Conservation (phyloP, 2,888 invertebrate genomes). For the Eupithecia abbreviata region DNA sequence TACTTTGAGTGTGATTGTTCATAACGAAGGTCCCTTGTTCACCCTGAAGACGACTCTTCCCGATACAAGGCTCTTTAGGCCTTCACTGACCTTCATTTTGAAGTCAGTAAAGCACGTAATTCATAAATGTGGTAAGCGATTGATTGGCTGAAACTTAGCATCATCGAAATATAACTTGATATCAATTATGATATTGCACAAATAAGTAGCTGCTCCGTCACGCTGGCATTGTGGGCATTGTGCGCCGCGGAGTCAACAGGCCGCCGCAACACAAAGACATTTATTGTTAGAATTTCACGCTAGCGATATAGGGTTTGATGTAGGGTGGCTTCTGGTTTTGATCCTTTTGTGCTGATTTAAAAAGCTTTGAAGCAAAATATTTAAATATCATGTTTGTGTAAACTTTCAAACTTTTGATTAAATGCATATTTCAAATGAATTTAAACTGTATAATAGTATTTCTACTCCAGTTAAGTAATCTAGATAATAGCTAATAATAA, state of each 20-base stretch:
- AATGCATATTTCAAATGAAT: background rate
- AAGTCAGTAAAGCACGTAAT: too few relatives aligned
- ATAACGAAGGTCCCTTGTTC: too few relatives aligned
- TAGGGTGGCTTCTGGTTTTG: conserved; percentile 49
- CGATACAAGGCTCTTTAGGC: too few relatives aligned
- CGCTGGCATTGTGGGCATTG: conserved; percentile 34
- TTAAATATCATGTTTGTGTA: background rate
- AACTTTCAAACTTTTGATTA: background rate
- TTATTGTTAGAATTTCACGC: conserved; percentile 83
- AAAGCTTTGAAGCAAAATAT: background rate
- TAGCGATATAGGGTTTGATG: conserved; percentile 68
- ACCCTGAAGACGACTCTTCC: too few relatives aligned
- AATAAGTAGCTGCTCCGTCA: background rate
- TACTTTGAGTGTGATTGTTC: too few relatives aligned
- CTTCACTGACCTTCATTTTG: background rate
- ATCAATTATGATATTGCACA: conserved; percentile 3
- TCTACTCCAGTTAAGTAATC: background rate
- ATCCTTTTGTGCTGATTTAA: conserved; percentile 49
- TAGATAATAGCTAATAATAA: too few relatives aligned
- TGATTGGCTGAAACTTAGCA: background rate
- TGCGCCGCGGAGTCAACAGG: conserved; percentile 69
- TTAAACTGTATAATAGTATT: background rate
- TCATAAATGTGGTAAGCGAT: background rate
- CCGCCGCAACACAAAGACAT: conserved; percentile 80
- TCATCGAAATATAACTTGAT: background rate